These are phyloP conservation scores for Caretta caretta DNA, from an alignment of 2,113 vertebrate species.

Conservation along the genomic window DNA sequence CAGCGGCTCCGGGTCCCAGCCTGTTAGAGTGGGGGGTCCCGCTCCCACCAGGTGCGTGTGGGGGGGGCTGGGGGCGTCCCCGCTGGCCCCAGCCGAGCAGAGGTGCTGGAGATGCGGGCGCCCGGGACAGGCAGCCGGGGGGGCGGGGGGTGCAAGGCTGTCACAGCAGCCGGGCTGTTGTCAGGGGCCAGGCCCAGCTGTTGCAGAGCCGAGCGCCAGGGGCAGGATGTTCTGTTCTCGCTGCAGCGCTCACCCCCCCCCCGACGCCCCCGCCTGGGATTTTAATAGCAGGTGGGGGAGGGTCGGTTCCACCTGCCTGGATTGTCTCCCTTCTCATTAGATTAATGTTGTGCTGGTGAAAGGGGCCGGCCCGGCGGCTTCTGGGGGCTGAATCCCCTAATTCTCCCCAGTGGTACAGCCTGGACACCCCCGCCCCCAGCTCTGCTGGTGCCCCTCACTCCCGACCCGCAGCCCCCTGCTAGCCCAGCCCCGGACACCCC, in stretches of 20 bases:
- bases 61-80: too few relatives aligned
- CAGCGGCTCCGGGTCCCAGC: neutral
- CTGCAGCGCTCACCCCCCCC: fast-evolving
- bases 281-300: constrained; percentile 3
- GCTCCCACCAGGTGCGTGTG: too few relatives aligned
- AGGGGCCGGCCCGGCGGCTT: fast-evolving
- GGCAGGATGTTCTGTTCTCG: constrained; percentile 51
- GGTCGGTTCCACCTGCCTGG: fast-evolving
- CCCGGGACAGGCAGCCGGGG: neutral
- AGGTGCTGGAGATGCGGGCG: fast-evolving
- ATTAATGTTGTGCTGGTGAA: fast-evolving
- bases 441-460: neutral
- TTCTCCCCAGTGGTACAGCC: neutral
- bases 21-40: too few relatives aligned
- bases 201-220: fast-evolving
- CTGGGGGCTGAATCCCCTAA: neutral
- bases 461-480: neutral
- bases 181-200: neutral
- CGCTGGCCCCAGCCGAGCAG: neutral
- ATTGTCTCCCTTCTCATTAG: neutral
- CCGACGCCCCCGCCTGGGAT: fast-evolving
- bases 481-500: too few relatives aligned
- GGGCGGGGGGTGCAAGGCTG: neutral
- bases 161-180: neutral
- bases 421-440: too few relatives aligned